Base-by-base conservation (phyloP, 2,113 vertebrate species). In the Geococcyx californianus region DNA sequence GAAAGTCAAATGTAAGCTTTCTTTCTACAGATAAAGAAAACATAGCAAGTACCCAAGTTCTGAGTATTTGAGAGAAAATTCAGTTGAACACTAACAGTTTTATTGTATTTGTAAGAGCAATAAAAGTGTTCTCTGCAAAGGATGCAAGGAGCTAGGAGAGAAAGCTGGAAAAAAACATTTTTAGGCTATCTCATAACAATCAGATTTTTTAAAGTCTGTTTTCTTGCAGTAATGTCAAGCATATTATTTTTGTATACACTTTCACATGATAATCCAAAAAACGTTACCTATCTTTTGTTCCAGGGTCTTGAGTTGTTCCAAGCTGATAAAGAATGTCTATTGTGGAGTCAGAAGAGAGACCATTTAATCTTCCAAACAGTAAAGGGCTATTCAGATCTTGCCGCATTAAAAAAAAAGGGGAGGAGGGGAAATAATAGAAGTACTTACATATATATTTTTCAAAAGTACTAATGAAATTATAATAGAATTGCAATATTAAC, bases 321-420 rank as follows among this genome's bases (percentile, higher is more conserved):
- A 99, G 98, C 97, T 99, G 99, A 97, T 99, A 99, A 68, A 99
- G 98, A 96, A 99, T 99, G 97, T 99, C 99, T 82, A 99, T 99
- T 73, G 99, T 99, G 87, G 99, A 99, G 97, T 99, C 99, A 90
- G 99, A 99, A 63, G 99, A 99, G 54, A 99, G 98, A 93, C 99
- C 99, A 93, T 99, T 99, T 52, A 99, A 98, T 93, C 99, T 98
- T 93, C 99, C 99, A 94, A 99, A 99, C 82, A 99, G 98, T 96
- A 99, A 98, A 89, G 99, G 99, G 90, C 99, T 99, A 98, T 99
- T 99, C 95, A 99, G 96, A 98, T 99, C 99, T 99, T 96, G 83
- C 28, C 69, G 72, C 52, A 96, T 94, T 90, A 4, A 87, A 40
- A 23, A 80, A 92, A 91, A 90, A 42, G 26, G 4, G n/a, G 34